Percentiles rank a stretch among this genome's conserved stretches.
Conservation (phyloP, 2,888 invertebrate genomes). For the Cephus runcator region DNA sequence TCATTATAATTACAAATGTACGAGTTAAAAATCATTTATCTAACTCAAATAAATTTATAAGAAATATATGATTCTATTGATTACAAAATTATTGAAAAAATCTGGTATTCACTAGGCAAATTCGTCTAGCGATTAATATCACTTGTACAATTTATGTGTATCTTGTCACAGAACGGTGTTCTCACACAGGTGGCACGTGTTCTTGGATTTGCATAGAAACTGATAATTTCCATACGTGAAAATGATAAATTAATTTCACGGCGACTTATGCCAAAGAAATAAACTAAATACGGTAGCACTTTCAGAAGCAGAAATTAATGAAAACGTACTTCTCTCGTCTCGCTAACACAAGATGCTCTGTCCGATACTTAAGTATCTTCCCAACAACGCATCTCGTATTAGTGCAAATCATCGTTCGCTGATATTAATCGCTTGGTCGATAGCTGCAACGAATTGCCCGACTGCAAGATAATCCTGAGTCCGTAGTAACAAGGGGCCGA, state of each 20-base stretch:
- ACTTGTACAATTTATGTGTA: neutral
- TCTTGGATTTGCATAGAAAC: neutral
- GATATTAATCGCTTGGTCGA: constrained; percentile 33
- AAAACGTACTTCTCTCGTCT: neutral
- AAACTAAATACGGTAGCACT: neutral
- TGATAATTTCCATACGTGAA: neutral
- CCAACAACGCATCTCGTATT: constrained; percentile 4
- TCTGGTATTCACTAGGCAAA: neutral
- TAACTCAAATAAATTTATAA: neutral
- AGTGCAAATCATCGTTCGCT: constrained; percentile 38
- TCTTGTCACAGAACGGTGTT: neutral
- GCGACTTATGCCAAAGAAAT: neutral
- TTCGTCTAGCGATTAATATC: neutral
- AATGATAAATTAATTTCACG: neutral
- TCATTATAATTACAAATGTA: neutral
- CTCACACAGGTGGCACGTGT: neutral
- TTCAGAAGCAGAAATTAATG: neutral
- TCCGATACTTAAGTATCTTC: neutral
- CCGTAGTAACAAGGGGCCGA: constrained; percentile 38
- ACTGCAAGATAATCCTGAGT: constrained; percentile 55
- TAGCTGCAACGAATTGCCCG: constrained; percentile 19
- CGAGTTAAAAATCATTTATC: neutral
- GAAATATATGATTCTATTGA: neutral
- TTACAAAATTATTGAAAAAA: neutral
- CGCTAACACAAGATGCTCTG: neutral